These are phyloP conservation scores for Cirrhinus molitorella DNA, from an alignment of 2,797 vertebrate genomes.

Conservation along the genomic window DNA sequence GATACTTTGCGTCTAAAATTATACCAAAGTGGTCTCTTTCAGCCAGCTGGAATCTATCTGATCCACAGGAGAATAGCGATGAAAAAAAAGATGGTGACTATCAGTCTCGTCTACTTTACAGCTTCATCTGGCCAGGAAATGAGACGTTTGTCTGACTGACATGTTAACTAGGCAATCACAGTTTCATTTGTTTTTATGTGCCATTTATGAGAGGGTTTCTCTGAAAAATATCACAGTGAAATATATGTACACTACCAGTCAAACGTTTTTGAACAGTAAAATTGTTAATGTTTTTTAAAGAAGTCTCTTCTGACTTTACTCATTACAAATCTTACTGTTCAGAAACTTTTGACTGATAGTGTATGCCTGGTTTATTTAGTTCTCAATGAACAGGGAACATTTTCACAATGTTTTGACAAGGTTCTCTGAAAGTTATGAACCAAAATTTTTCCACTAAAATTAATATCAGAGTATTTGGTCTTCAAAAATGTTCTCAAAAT, in stretches of 20 bases:
- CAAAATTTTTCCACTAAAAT: not conserved
- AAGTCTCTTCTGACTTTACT: too few relatives aligned
- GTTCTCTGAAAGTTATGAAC: not conserved
- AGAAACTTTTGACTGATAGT: too few relatives aligned
- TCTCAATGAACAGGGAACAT: not conserved
- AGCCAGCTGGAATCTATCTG: slow-evolving; percentile 11
- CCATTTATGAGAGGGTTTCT: not conserved
- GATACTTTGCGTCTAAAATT: slow-evolving; percentile 18
- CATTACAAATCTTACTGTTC: too few relatives aligned
- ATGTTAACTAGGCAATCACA: not conserved
- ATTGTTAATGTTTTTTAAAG: too few relatives aligned
- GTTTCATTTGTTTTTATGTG: not conserved
- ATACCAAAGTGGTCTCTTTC: slow-evolving; percentile 4
- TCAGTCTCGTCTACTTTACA: not conserved
- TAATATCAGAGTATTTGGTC: not conserved
- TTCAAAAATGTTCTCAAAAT: not conserved
- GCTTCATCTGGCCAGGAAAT: slow-evolving; percentile 15
- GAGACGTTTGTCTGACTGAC: not conserved
- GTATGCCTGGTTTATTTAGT: not conserved
- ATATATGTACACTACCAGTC: not conserved
- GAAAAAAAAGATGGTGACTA: not conserved
- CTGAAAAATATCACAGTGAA: not conserved
- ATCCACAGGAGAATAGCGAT: slow-evolving; percentile 1
- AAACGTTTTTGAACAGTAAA: too few relatives aligned
- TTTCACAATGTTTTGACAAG: not conserved